Evolutionary conservation across 2,797 vertebrate genomes (phyloP).

Genomic region (Ctenochaetus hawaiiensis): DNA sequence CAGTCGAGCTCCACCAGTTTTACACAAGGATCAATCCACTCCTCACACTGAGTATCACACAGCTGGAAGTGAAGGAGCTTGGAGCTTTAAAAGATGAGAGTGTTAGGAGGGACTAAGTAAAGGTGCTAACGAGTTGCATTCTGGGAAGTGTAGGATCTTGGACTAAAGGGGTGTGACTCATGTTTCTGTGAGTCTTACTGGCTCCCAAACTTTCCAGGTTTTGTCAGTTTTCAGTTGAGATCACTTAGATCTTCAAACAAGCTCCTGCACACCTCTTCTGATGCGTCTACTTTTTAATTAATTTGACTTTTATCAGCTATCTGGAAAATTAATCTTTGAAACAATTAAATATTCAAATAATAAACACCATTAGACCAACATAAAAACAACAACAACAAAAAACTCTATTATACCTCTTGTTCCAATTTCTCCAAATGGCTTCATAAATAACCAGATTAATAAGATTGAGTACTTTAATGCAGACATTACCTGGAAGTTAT

Average conservation of each 20-base stretch:
- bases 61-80: background rate
- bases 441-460: constrained; percentile 35
- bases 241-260: background rate
- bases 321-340: constrained; percentile 12
- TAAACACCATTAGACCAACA: constrained; percentile 31
- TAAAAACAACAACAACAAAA: constrained; percentile 19
- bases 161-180: background rate
- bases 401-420: background rate
- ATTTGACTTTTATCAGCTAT: constrained; percentile 6
- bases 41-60: background rate
- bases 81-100: background rate
- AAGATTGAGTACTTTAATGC: constrained; percentile 23
- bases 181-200: background rate
- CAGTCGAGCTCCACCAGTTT: background rate
- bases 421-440: constrained; percentile 33
- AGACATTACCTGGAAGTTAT: constrained; percentile 7
- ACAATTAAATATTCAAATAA: constrained; percentile 26
- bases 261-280: background rate
- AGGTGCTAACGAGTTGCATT: background rate
- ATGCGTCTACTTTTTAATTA: background rate
- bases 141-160: background rate
- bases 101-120: background rate
- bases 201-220: background rate
- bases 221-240: background rate
- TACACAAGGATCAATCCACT: background rate